Percentiles rank a stretch among this genome's conserved stretches.
Conservation (phyloP, 2,113 vertebrate species). For the Xenopus laevis region DNA sequence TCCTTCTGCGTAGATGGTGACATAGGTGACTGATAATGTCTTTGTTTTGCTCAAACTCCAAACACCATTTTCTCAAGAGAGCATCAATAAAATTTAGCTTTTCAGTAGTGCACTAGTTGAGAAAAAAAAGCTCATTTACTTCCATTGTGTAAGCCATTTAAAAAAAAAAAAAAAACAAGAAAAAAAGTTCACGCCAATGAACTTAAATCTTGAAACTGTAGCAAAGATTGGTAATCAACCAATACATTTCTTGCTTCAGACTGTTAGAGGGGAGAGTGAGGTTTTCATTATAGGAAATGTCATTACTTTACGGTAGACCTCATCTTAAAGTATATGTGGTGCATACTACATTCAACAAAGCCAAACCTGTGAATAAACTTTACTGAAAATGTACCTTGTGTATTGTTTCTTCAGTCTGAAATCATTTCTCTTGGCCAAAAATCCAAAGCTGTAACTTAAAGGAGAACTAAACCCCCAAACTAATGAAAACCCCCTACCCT, state of each 20-base stretch:
- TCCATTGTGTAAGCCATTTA: conserved; percentile 67
- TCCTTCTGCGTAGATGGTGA: conserved; percentile 54
- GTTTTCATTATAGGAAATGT: conserved; percentile 63
- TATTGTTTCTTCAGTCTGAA: conserved; percentile 48
- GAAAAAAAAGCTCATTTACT: conserved; percentile 56
- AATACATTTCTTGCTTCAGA: conserved; percentile 69
- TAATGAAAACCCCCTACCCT: too few species aligned
- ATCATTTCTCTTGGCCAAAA: too few species aligned
- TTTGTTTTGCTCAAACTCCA: conserved; percentile 56
- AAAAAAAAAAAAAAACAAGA: conserved; percentile 49
- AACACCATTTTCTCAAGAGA: conserved; percentile 59
- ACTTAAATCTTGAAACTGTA: conserved; percentile 61
- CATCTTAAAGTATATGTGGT: conserved; percentile 65
- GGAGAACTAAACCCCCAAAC: too few species aligned
- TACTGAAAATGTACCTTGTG: conserved; percentile 60
- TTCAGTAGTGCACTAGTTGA: conserved; percentile 64
- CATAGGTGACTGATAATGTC: conserved; percentile 61
- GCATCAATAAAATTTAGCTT: conserved; percentile 55
- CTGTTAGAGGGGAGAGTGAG: conserved; percentile 67
- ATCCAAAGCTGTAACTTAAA: too few species aligned
- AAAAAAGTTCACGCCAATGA: conserved; percentile 58
- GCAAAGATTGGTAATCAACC: conserved; percentile 64
- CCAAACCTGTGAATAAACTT: conserved; percentile 78
- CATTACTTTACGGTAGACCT: conserved; percentile 66
- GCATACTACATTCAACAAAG: conserved; percentile 71